Evolutionary conservation across 2,113 vertebrate species (phyloP), one percentile per base, ranked within the genome.

Genomic region (Oryzias curvinotus): DNA sequence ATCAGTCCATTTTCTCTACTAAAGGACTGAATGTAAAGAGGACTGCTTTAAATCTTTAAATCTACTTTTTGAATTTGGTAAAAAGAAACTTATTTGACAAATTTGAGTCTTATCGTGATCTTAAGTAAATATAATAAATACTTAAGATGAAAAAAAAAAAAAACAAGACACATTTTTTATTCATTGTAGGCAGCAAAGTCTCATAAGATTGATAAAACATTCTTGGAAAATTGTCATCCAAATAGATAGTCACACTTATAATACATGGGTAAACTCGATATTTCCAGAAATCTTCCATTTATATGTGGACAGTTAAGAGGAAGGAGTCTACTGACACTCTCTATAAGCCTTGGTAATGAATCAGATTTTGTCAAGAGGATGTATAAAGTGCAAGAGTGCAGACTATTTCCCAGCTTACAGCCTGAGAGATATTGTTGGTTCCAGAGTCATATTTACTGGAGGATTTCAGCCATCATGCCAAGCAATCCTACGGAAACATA

Each of bases 401-500:
- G 49, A 66, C 66, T 64, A 77, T 80, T 85, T 73, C 63, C 57
- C 52, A 69, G 70, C 67, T 80, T 77, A 73, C 60, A 70, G 71
- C 69, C 52, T n/a, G 56, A 65, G 67, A 77, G 75, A 85, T 88
- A 68, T 68, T 73, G 70, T 77, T 81, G 77, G 80, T 84, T 87
- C 76, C 82, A 77, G 78, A 82, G 77, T 79, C 65, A 48, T 70
- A 73, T 88, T 89, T 83, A 87, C 68, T 74, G 65, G 56, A 41
- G 59, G 78, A 77, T 90, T 89, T 87, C 61, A 75, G 65, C 85
- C 62, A 76, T 82, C 77, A 77, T 80, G 76, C 78, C 75, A 73
- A 65, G 84, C 81, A 81, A 76, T 84, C 78, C 80, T 86, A 82
- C 74, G 68, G 75, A 90, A 85, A 86, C 85, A 77, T 87, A 76